Percentiles rank a stretch among this genome's conserved stretches.
phyloP scores from a whole-genome alignment of 2,888 invertebrate species.

The Tetropium fuscum region DNA sequence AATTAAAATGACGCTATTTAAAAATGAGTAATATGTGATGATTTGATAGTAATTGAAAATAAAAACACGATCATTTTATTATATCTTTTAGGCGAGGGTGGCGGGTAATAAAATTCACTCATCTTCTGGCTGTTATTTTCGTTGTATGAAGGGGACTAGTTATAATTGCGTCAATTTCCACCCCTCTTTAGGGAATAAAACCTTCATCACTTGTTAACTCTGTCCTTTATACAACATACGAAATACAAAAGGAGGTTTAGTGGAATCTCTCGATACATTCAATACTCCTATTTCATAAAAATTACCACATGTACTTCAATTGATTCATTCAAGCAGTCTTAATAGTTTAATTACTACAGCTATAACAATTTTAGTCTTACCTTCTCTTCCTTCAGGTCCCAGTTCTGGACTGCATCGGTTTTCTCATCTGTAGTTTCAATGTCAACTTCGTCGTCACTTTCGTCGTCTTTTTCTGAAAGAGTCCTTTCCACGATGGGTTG shows the following conservation, averaged over 20 bases:
- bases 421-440: conserved; percentile 90
- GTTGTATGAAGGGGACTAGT: conserved; percentile 40
- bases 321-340: not conserved
- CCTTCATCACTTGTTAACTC: conserved; percentile 50
- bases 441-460: conserved; percentile 87
- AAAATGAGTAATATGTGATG: too few relatives aligned
- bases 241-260: conserved; percentile 44
- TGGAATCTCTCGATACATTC: conserved; percentile 25
- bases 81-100: conserved; percentile 40
- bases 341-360: not conserved
- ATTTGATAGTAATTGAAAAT: conserved; percentile 18
- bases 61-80: conserved; percentile 13
- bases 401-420: conserved; percentile 57
- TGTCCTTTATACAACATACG: conserved; percentile 43
- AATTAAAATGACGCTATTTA: too few relatives aligned
- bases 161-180: conserved; percentile 51
- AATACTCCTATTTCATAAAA: conserved; percentile 8
- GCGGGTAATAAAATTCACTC: conserved; percentile 48
- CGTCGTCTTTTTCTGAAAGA: conserved; percentile 66
- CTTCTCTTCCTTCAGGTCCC: conserved; percentile 69
- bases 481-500: conserved; percentile 60
- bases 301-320: too few relatives aligned
- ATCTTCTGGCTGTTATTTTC: conserved; percentile 47
- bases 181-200: conserved; percentile 46
- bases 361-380: conserved; percentile 57